Evolutionary conservation across 2,797 vertebrate species (phyloP).

Genomic region (Huso huso): DNA sequence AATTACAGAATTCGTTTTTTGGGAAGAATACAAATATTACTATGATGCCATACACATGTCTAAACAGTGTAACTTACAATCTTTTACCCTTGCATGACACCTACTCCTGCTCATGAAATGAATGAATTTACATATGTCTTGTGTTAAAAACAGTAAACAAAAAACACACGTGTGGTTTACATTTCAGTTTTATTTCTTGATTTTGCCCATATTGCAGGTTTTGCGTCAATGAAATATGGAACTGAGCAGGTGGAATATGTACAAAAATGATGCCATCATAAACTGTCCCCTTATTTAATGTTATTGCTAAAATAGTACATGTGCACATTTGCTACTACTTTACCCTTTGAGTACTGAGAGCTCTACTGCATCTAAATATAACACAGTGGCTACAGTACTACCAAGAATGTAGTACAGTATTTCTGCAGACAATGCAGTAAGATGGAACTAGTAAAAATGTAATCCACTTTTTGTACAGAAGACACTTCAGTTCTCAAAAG

Average conservation of each 20-base stretch:
- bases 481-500: constrained; percentile 51
- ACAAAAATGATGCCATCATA: constrained; percentile 76
- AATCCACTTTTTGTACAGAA: background rate
- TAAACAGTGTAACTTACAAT: no score
- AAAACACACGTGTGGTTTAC: constrained; percentile 42
- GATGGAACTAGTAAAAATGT: constrained; percentile 27
- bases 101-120: constrained; percentile 5
- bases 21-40: no score
- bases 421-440: constrained; percentile 45
- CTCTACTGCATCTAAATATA: constrained; percentile 47
- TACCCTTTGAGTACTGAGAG: constrained; percentile 81
- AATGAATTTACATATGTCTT: constrained; percentile 42
- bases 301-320: constrained; percentile 99
- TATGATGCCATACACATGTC: no score
- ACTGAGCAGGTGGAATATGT: constrained; percentile 90
- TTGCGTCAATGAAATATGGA: constrained; percentile 81
- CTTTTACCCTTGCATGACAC: no score
- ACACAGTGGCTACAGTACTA: background rate
- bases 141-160: constrained; percentile 29
- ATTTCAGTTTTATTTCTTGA: constrained; percentile 82
- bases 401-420: constrained; percentile 36
- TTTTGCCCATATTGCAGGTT: constrained; percentile 84
- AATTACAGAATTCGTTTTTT: no score
- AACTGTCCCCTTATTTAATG: constrained; percentile 79
- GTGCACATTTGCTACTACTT: constrained; percentile 86